These are phyloP conservation scores for Tursiops truncatus DNA, from an alignment of 2,113 vertebrate species.

Conservation along the genomic window DNA sequence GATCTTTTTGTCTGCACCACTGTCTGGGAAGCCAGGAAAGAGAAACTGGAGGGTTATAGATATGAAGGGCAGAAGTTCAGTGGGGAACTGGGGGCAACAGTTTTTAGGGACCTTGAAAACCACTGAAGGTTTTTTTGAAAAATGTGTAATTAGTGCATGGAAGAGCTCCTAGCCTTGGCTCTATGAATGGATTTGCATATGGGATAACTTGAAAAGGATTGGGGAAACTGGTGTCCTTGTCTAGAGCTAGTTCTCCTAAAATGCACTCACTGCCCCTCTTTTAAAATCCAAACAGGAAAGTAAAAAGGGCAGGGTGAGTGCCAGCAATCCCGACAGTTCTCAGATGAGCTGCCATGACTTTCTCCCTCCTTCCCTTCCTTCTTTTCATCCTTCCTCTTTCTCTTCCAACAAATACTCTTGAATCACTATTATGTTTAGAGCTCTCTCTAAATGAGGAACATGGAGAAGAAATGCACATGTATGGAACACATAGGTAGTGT, in stretches of 20 bases:
- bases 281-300: neutral
- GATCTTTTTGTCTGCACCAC: conserved; percentile 67
- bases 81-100: neutral
- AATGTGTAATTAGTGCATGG: neutral
- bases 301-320: neutral
- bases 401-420: neutral
- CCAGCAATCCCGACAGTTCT: neutral
- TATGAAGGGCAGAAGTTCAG: conserved; percentile 54
- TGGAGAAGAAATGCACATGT: neutral
- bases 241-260: neutral
- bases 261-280: neutral
- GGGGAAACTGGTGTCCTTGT: neutral
- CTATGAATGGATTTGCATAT: neutral
- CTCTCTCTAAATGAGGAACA: neutral
- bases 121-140: neutral
- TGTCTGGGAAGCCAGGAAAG: conserved; percentile 65
- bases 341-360: neutral
- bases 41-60: conserved; percentile 46
- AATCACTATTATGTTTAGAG: neutral
- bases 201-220: neutral
- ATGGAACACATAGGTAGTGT: neutral
- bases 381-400: neutral
- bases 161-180: neutral
- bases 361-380: neutral
- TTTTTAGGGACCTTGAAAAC: conserved; percentile 30